A percentile compares a stretch with the other conserved stretches of the same genome.
These are phyloP conservation scores for Magallana nippona DNA, from an alignment of 2,888 invertebrate genomes.

Conservation along the genomic window DNA sequence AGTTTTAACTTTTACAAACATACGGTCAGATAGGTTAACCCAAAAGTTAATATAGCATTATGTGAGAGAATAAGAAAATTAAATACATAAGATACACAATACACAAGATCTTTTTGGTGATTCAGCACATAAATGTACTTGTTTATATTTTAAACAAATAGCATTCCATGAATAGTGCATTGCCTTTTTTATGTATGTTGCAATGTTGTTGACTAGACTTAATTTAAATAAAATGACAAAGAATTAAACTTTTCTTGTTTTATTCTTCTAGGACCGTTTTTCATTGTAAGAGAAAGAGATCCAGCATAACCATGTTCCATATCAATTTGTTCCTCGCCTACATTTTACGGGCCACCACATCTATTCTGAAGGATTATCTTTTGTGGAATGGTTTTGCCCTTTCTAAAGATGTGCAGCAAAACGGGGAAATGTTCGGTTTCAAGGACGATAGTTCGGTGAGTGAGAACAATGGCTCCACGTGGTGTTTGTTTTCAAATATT, in stretches of 20 bases:
- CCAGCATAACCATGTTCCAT: not conserved
- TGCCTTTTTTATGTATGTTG: no score
- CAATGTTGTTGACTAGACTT: no score
- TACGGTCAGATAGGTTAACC: no score
- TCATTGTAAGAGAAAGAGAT: slow-evolving; percentile 1
- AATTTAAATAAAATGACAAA: no score
- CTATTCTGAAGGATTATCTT: not conserved
- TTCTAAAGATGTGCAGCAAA: not conserved
- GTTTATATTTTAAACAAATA: no score
- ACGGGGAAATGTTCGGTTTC: not conserved
- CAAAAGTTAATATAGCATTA: no score
- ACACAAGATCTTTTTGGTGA: no score
- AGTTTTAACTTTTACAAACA: no score
- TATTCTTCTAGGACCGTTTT: not conserved
- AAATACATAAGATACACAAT: no score
- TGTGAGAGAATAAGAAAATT: no score
- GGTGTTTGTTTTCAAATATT: not conserved
- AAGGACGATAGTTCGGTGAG: slow-evolving; percentile 6
- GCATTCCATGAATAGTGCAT: no score
- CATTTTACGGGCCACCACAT: not conserved
- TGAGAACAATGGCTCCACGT: not conserved
- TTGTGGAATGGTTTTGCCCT: slow-evolving; percentile 2
- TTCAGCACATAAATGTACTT: no score
- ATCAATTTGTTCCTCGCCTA: slow-evolving; percentile 1
- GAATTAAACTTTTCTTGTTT: not conserved